Evolutionary conservation across 2,888 invertebrate genomes (phyloP).

Genomic region (Cheilosia impressa): DNA sequence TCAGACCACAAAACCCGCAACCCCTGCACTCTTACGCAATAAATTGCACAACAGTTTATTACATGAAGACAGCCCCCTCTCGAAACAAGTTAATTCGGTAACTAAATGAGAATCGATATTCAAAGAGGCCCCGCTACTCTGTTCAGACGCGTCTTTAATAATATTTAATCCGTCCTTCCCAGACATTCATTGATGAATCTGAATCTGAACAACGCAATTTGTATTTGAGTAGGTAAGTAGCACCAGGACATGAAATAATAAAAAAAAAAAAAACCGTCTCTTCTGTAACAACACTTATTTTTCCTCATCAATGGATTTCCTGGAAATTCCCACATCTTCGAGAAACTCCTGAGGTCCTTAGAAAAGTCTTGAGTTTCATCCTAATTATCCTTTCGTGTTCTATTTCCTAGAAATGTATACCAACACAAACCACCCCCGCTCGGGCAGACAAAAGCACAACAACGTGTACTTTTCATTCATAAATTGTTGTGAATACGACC

Average conservation of each 20-base stretch:
- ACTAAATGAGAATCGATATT: no score
- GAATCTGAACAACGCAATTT: not conserved
- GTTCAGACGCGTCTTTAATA: no score
- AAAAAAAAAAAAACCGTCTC: no score
- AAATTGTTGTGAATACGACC: conserved; percentile 9
- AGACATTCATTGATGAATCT: conserved; percentile 25
- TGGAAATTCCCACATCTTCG: conserved; percentile 19
- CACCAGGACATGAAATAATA: no score
- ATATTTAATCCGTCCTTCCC: no score
- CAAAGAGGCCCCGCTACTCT: no score
- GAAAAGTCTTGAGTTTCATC: not conserved
- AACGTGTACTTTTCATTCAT: conserved; percentile 16
- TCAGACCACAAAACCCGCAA: no score
- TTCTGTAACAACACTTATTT: not conserved
- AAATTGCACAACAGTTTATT: no score
- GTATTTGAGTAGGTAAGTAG: no score
- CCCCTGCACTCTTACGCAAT: no score
- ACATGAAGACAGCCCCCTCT: no score
- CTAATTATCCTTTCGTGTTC: conserved; percentile 18
- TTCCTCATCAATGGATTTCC: not conserved
- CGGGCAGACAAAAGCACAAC: not conserved
- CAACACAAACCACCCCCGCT: not conserved
- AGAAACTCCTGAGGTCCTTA: not conserved
- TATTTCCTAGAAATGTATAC: conserved; percentile 2
- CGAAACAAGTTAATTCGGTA: no score